Evolutionary conservation across 2,888 invertebrate genomes (phyloP).

Genomic region (Drosophila pseudotalamancana): DNA sequence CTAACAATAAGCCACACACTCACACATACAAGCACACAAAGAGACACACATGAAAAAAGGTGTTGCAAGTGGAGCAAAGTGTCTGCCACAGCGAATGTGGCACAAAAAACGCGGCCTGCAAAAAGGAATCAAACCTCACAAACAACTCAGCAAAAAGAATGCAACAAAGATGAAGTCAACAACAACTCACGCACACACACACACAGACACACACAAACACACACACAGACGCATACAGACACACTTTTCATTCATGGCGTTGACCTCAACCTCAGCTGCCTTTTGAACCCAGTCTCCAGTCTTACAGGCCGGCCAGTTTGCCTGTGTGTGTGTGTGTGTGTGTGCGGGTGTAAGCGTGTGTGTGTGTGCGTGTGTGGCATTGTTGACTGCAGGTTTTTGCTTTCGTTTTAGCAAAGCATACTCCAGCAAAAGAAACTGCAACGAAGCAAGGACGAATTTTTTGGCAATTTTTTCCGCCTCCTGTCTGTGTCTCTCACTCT

Average conservation of each 20-base stretch:
- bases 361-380: slow-evolving; percentile 16
- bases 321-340: slow-evolving; percentile 28
- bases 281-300: slow-evolving; percentile 27
- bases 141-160: slow-evolving; percentile 54
- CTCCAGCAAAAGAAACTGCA: slow-evolving; percentile 80
- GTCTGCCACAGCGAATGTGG: slow-evolving; percentile 39
- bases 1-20: slow-evolving; percentile 26
- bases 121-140: slow-evolving; percentile 55
- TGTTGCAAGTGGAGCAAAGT: slow-evolving; percentile 30
- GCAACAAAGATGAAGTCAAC: slow-evolving; percentile 64
- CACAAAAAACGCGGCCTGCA: slow-evolving; percentile 41
- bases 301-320: slow-evolving; percentile 48
- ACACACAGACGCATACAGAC: slow-evolving; percentile 13
- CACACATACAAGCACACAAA: slow-evolving; percentile 1
- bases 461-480: slow-evolving; percentile 77
- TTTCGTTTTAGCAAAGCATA: slow-evolving; percentile 79
- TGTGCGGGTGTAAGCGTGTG: slow-evolving; percentile 7
- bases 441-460: slow-evolving; percentile 84
- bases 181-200: slow-evolving; percentile 1
- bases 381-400: slow-evolving; percentile 72
- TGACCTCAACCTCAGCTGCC: slow-evolving; percentile 56
- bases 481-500: slow-evolving; percentile 20
- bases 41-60: background rate
- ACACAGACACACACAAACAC: slow-evolving; percentile 6
- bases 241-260: slow-evolving; percentile 65